Base-by-base conservation (phyloP, 2,888 invertebrate species). In the Lasioglossum vierecki region DNA sequence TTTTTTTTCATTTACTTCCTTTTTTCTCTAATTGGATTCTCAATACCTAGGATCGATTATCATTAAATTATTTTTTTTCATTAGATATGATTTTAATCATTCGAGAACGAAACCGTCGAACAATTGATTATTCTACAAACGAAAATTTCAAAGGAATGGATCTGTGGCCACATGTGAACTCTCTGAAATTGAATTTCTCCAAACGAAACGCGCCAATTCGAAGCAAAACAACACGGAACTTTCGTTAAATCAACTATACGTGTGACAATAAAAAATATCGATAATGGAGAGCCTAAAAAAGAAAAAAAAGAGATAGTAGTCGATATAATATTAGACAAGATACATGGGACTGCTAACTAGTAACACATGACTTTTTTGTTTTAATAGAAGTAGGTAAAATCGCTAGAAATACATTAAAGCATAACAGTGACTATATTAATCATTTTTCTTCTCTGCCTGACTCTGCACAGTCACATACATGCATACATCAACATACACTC, bases 321-420 rank as follows among this genome's bases (percentile, higher is more conserved):
- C 83, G 76, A 82, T 83, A 88, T 82, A 85, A 87, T 88, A 89
- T 84, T 86, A 87, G 85, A 90, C 86, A 88, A 89, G 88, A 89
- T 88, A 88, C 83, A 91, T 89, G 82, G 87, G 87, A 86, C 86
- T 90, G 90, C 91, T 91, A 90, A 88, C 91, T 91, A 92, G 89
- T 89, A 92, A 92, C 92, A 92, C 91, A 91, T 91, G 86, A 91
- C 89, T 91, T 88, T 88, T 87, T 83, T 89, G 90, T 88, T 92
- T 91, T 91, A 93, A 93, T 93, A 88, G 89, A 92, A 93, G 87
- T 93, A 92, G 91, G 92, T 91, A 91, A 92, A 94, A 92, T 93
- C 88, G 93, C 92, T 94, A 94, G 92, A 94, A 94, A 93, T 93
- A 94, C 92, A 93, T 93, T 94, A 94, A 94, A 94, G 93, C 93